Evolutionary conservation across 2,113 vertebrate species (phyloP), one percentile per base, ranked within the genome.

Genomic region (Podiceps cristatus): DNA sequence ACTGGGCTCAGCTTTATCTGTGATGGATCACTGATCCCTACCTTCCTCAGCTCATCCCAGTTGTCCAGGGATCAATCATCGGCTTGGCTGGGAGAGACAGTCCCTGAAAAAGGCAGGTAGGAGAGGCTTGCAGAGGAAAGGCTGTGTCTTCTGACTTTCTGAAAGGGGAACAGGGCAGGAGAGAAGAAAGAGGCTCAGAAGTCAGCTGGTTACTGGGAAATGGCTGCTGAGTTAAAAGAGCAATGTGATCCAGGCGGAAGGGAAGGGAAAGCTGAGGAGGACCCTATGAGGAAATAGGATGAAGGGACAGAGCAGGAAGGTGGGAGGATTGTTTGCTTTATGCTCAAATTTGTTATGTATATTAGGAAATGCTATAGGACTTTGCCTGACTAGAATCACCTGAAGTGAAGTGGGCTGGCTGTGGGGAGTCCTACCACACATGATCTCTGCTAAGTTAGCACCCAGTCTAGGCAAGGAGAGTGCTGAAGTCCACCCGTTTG

Each of bases 71-170:
- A 63, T 45, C 64, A 77, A 7, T 42, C 75, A 25, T 28, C 80
- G 76, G 9, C 2, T 18, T 56, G 40, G 3, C 29, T 76, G 45
- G 52, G 44, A 35, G 29, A 1, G 10, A 5, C 23, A 86, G 40
- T 62, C 45, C 63, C 27, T 56, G 80, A 17, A 56, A 92, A 86
- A 76, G 49, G 67, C 14, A 58, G 37, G 22, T 19, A 13, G 37
- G 44, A 56, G 33, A 22, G 3, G 0, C 2, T 40, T 50, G 0
- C 0, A 50, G 20, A 6, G 18, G 9, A 35, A 11, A 5, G 4
- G 5, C 0, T 58, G 5, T 16, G 4, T 0, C 0, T 28, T 15
- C 4, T 1, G 1, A 0, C 0, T n/a, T 42, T 42, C 4, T 77
- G 7, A 3, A 5, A 9, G 31, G 1, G 11, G 4, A 4, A 2